phyloP scores from a whole-genome alignment of 2,113 vertebrate genomes.

The Emydocephalus ijimae region DNA sequence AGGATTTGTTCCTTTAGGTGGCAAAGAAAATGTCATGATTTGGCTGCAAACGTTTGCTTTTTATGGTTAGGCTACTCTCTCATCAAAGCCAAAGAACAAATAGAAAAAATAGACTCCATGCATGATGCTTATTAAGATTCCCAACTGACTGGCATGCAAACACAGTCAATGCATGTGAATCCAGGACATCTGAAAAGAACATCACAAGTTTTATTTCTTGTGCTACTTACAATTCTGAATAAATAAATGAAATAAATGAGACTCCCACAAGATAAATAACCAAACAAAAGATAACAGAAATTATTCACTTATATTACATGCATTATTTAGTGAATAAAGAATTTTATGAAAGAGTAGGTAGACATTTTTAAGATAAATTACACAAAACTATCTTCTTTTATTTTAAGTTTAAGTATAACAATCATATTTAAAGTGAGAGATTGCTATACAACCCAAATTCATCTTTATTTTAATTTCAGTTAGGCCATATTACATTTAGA shows the following conservation, averaged over 20 bases:
- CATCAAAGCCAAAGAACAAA: background rate
- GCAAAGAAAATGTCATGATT: background rate
- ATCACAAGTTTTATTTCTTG: background rate
- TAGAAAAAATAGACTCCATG: background rate
- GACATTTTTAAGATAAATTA: conserved; percentile 11
- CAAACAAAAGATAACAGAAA: background rate
- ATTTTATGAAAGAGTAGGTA: background rate
- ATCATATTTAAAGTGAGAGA: background rate
- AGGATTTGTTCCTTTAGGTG: background rate
- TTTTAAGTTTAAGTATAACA: background rate
- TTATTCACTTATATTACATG: background rate
- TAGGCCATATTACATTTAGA: background rate
- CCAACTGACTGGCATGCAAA: background rate
- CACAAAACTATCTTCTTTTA: background rate
- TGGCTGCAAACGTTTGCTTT: background rate
- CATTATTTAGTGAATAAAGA: conserved; percentile 1
- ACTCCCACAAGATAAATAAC: background rate
- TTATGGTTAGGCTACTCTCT: background rate
- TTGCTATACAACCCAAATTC: background rate
- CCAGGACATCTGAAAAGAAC: background rate
- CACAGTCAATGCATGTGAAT: background rate
- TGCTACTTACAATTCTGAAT: background rate
- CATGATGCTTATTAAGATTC: background rate
- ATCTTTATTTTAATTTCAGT: background rate
- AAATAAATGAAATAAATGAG: background rate